Conservation (phyloP, 1,140 invertebrate species). For the Mya arenaria region DNA sequence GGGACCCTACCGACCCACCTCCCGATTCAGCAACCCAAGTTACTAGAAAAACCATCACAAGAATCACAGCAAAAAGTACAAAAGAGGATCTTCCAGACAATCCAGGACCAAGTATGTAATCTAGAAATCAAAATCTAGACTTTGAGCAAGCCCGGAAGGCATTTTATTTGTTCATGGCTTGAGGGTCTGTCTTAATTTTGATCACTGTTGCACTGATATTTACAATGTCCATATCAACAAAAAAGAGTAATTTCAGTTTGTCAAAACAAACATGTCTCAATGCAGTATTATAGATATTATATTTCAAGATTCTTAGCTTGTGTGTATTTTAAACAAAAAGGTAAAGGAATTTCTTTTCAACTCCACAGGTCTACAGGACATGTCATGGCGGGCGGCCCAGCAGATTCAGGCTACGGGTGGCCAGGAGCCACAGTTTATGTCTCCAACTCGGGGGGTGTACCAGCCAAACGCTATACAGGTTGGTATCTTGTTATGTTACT, state of each 20-base stretch:
- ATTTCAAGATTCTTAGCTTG: no score
- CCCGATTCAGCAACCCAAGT: constrained; percentile 44
- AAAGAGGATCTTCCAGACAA: constrained; percentile 50
- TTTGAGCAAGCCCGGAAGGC: no score
- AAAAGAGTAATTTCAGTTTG: no score
- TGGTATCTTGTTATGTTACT: not conserved
- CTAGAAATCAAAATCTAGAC: no score
- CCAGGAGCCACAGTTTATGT: constrained; percentile 47
- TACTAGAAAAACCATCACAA: constrained; percentile 53
- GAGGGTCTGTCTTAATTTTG: no score
- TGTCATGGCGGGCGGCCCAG: constrained; percentile 47
- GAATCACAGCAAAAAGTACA: constrained; percentile 39
- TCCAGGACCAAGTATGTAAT: constrained; percentile 54
- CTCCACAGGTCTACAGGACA: constrained; percentile 38
- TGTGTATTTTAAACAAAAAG: no score
- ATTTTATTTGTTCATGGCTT: no score
- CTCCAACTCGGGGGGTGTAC: constrained; percentile 26
- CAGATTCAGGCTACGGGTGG: constrained; percentile 35
- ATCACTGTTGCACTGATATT: no score
- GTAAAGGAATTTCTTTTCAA: no score
- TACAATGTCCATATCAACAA: no score
- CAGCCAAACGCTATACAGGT: constrained; percentile 41
- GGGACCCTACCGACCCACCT: constrained; percentile 45
- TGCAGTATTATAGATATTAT: no score
- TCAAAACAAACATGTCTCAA: no score